These are phyloP conservation scores for Pristionchus arcanus DNA, from an alignment of 2,888 invertebrate genomes.

Conservation along the genomic window DNA sequence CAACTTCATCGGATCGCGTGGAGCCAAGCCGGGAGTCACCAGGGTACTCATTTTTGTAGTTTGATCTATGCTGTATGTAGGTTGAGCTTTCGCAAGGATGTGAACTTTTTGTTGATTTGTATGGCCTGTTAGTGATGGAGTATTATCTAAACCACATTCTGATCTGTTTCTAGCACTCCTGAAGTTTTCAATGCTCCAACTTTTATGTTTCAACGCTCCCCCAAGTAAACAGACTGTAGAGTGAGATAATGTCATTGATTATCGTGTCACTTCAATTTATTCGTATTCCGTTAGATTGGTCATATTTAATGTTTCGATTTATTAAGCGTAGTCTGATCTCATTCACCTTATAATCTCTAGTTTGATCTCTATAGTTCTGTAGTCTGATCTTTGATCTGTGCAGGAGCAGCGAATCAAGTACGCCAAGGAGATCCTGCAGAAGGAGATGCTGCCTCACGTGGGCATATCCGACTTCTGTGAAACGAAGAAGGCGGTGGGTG, in stretches of 20 bases:
- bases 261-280: no score
- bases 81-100: background rate
- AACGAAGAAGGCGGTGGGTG: conserved; percentile 91
- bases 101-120: no score
- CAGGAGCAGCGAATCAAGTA: conserved; percentile 87
- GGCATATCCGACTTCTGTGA: conserved; percentile 99
- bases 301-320: no score
- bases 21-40: conserved; percentile 97
- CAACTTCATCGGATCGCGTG: conserved; percentile 98
- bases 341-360: background rate
- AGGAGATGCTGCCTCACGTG: conserved; percentile 99
- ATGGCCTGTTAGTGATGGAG: no score
- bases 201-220: no score
- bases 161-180: no score
- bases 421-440: conserved; percentile 98
- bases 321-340: background rate
- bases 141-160: no score
- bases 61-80: background rate
- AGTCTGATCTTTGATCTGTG: background rate
- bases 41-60: conserved; percentile 84
- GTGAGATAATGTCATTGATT: no score
- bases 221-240: no score
- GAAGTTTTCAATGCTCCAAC: no score
- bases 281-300: no score
- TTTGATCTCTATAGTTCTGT: background rate